Evolutionary conservation across 2,888 invertebrate genomes (phyloP), one percentile per base, ranked within the genome.

Genomic region (Tipula lateralis): DNA sequence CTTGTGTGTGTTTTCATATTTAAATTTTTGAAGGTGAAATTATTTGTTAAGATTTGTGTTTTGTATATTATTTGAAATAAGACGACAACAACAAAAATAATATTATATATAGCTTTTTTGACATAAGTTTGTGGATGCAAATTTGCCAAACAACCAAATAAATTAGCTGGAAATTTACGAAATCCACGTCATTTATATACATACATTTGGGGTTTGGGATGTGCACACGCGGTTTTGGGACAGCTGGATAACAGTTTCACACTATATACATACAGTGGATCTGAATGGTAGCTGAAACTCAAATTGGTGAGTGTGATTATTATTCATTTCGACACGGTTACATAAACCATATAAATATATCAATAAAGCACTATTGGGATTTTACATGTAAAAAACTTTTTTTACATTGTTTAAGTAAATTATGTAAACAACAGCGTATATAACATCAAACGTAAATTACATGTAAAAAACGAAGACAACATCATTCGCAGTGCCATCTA

Each of bases 31-130:
- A 83, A 32, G 32, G 32, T 32, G 29, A 32, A 83, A 83, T 30
- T 32, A 83, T 83, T 32, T 83, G 29, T 83, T 30, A 83, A 32
- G 32, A 30, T 83, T 83, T 81, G 29, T 32, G 32, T 83, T 83
- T 83, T 81, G 29, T 32, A n/a, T 83, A 32, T 32, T 83, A 83
- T 83, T 32, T 32, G 30, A 83, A 83, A 83, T 83, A 83, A 83
- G 9, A 66, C 32, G 7, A 32, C n/a, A n/a, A n/a, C n/a, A n/a
- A 32, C 44, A 66, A 66, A 66, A 39, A 66, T 24, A 66, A 66
- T 9, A 66, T 66, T 66, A 66, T 66, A 24, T 66, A 66, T 66
- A 19, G 66, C 9, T 24, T 19, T 66, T 66, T 66, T 66, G 66
- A 24, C 66, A 66, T 66, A 66, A 66, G 66, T 66, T 24, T 19